A percentile compares a stretch with the other conserved stretches of the same genome.
Evolutionary conservation across 2,888 invertebrate genomes (phyloP).

Genomic region (Xestoiulus laeticollis): DNA sequence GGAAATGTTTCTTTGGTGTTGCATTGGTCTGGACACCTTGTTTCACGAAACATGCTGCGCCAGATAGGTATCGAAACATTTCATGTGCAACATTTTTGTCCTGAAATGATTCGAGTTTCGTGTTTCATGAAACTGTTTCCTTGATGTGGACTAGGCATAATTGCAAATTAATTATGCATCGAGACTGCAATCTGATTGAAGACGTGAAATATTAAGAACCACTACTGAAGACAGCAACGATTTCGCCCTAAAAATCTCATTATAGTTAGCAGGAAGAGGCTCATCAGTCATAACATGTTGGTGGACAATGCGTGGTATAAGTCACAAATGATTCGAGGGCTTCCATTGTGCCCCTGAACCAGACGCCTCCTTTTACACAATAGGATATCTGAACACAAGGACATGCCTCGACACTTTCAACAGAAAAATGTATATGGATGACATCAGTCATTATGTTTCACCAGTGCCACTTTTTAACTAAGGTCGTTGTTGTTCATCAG

Average conservation of each 20-base stretch:
- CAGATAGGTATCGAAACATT: no score
- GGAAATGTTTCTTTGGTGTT: no score
- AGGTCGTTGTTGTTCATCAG: slow-evolving; percentile 10
- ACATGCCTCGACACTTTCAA: slow-evolving; percentile 15
- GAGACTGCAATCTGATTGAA: neutral
- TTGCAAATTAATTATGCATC: neutral
- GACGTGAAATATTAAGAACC: neutral
- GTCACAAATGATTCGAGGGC: slow-evolving; percentile 6
- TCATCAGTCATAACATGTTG: slow-evolving; percentile 11
- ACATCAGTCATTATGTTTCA: slow-evolving; percentile 33
- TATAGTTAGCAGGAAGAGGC: neutral
- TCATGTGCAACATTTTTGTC: no score
- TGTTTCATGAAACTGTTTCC: neutral
- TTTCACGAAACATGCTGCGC: no score
- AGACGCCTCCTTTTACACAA: slow-evolving; percentile 2
- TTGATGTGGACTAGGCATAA: neutral
- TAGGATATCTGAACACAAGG: slow-evolving; percentile 1
- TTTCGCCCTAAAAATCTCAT: neutral
- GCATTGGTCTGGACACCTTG: no score
- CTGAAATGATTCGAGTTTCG: no score
- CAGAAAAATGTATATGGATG: slow-evolving; percentile 25
- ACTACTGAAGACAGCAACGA: neutral
- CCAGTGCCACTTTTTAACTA: slow-evolving; percentile 15
- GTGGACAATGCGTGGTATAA: neutral
- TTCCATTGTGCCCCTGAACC: slow-evolving; percentile 18